Conservation (phyloP, 1,140 invertebrate genomes). For the Arctopsyche grandis region DNA sequence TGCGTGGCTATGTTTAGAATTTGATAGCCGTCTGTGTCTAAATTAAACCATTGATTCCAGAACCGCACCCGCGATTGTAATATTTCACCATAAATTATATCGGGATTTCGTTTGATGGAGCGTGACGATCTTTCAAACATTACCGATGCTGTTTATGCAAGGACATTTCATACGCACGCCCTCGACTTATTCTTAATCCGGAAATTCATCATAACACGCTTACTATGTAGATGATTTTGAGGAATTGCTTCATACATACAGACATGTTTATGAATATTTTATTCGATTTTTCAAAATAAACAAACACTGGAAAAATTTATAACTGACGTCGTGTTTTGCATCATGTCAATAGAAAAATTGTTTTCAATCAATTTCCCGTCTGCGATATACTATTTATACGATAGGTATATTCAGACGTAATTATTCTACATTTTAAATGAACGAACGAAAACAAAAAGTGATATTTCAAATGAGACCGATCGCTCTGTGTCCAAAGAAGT, state of each 20-base stretch:
- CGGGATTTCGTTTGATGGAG: conserved; percentile 50
- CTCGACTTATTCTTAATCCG: neutral
- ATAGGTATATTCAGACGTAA: neutral
- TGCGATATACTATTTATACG: too few relatives aligned
- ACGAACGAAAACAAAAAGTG: neutral
- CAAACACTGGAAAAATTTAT: too few relatives aligned
- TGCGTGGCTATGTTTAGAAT: conserved; percentile 14
- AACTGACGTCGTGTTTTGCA: too few relatives aligned
- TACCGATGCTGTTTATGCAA: neutral
- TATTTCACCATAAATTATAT: conserved; percentile 53
- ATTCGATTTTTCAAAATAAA: too few relatives aligned
- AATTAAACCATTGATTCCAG: conserved; percentile 52
- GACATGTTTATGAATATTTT: too few relatives aligned
- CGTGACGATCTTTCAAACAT: conserved; percentile 48
- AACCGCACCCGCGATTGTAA: conserved; percentile 51
- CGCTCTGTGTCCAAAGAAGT: neutral
- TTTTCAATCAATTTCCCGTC: too few relatives aligned
- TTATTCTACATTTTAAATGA: neutral
- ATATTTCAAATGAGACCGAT: neutral
- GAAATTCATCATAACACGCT: too few relatives aligned
- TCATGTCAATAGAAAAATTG: too few relatives aligned
- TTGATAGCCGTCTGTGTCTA: conserved; percentile 44
- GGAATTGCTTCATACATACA: too few relatives aligned
- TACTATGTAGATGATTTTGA: too few relatives aligned
- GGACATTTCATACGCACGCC: neutral